Percentiles rank a stretch among this genome's conserved stretches.
These are phyloP conservation scores for Bubo blakistoni DNA, from an alignment of 2,113 vertebrate genomes.

Conservation along the genomic window DNA sequence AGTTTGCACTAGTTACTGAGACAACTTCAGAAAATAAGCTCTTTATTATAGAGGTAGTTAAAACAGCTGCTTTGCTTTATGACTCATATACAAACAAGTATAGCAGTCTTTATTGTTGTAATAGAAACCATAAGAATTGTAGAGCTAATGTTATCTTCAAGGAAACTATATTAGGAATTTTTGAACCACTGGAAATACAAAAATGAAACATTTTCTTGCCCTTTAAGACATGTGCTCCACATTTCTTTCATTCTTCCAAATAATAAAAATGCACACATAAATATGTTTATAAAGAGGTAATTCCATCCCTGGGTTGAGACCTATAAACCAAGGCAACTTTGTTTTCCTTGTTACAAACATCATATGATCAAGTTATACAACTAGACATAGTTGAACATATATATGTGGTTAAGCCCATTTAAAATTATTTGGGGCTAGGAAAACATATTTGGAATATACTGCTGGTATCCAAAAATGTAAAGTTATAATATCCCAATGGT, in stretches of 20 bases:
- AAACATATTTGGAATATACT: constrained; percentile 26
- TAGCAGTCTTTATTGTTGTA: background rate
- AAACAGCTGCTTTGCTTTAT: background rate
- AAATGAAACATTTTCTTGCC: background rate
- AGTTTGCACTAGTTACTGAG: background rate
- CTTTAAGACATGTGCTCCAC: background rate
- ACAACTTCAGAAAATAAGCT: background rate
- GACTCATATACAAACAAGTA: background rate
- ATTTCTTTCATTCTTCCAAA: background rate
- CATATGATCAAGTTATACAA: constrained; percentile 3
- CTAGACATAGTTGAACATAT: background rate
- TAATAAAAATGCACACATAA: background rate
- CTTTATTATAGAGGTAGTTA: background rate
- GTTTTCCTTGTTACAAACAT: background rate
- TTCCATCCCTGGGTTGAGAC: background rate
- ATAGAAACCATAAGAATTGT: background rate
- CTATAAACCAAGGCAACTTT: background rate
- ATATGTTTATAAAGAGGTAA: constrained; percentile 13
- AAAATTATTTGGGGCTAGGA: background rate
- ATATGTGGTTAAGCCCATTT: background rate
- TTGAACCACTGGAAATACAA: background rate
- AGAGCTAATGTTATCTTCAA: background rate
- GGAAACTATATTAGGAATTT: background rate
- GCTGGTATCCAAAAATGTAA: background rate
- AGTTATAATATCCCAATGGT: background rate